Evolutionary conservation across 2,797 vertebrate species (phyloP), one percentile per base, ranked within the genome.

Genomic region (Squalus acanthias): DNA sequence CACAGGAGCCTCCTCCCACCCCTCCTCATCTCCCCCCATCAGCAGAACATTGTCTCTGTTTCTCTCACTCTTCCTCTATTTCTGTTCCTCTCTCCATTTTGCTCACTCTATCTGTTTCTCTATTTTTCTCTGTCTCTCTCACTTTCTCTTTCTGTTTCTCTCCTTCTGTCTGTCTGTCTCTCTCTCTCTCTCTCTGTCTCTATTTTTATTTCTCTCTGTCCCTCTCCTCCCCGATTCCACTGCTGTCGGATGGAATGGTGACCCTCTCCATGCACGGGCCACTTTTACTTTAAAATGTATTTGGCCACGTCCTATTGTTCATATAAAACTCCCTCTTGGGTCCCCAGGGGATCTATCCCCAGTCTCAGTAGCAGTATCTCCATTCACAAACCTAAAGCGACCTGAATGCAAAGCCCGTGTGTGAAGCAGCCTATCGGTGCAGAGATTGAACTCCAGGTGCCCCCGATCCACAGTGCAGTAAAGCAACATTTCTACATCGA

Each of bases 41-140:
- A 10, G 15, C n/a, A 20, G 3, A 4, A 20, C 46, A 53, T 22
- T 87, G 82, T 8, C 79, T 82, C n/a, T 12, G 46, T 22, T 5
- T 91, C 88, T 63, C 20, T 91, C 57, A 33, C 26, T 8, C 50
- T 29, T 3, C 2, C 20, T 24, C 22, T 17, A 6, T 88, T 57
- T 29, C 50, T 1, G 0, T 29, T 29, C 53, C 53, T 60, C 24
- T 89, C 53, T n/a, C 82, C 20, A 39, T 17, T 20, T 91, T 1
- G n/a, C 57, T 67, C 22, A 87, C 72, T 96, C 95, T 72, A 46
- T 96, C 53, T 70, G 6, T 60, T 82, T 96, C 96, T 96, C 96
- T 72, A 94, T 82, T 96, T 72, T 57, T 70, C 63, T 70, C 20
- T 63, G 65, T 74, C 82, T 20, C 85, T 79, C 88, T 50, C 79